Base-by-base conservation (phyloP, 2,797 vertebrate species). In the Pipistrellus nathusii region DNA sequence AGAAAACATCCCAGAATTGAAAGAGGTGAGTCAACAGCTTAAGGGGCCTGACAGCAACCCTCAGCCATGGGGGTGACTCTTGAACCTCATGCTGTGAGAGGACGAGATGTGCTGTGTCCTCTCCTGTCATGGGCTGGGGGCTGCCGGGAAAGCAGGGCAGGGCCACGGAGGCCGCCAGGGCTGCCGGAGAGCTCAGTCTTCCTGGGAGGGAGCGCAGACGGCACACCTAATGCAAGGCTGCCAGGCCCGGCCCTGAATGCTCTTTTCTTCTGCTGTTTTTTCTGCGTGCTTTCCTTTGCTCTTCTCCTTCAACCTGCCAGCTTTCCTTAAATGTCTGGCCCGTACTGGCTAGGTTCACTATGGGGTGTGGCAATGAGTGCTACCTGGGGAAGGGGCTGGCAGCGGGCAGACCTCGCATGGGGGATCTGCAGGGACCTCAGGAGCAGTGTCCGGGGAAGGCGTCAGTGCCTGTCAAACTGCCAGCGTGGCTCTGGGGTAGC, bases 51-150 rank as follows among this genome's bases (percentile, higher is more conserved):
- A 25, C 27, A 21, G 21, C 15, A 10, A 17, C 18, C 41, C 0
- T 1, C 1, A 25, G 17, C 13, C 30, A 35, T 5, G 27, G 15
- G 48, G 38, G 23, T 7, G n/a, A 51, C 55, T 5, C 85, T 18
- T 2, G 3, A n/a, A 12, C 14, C 68, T n/a, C 55, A 3, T 1
- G 4, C 21, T 13, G 2, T 7, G 51, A 66, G 27, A 38, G 5
- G 41, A 53, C 1, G 2, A 3, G 6, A 44, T 8, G 25, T 3
- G 38, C 12, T 15, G 0, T 8, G 21, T 23, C 32, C 6, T 18
- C 15, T 13, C 35, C 59, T 62, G 59, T 4, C 59, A 30, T 30
- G 30, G 59, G 12, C 59, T 62, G 25, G 64, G 62, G 38, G 10
- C 14, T 32, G n/a, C n/a, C 10, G 23, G 57, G 23, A 25, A 18